Evolutionary conservation across 2,888 invertebrate genomes (phyloP).

Genomic region (Chelonus formosanus): DNA sequence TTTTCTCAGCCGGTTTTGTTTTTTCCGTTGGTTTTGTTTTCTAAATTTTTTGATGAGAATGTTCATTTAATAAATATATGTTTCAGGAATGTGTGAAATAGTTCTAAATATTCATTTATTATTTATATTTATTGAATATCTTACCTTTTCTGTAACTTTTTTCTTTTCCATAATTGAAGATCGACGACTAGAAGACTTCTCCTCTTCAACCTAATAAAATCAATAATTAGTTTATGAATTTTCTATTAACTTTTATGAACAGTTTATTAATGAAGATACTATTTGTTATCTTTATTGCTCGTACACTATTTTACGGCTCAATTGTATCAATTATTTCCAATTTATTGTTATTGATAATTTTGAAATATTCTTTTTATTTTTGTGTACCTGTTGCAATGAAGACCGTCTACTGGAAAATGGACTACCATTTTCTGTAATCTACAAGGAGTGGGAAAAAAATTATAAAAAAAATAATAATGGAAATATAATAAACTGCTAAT

Average conservation of each 20-base stretch:
- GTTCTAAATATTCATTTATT: background rate
- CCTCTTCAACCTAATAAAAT: constrained; percentile 60
- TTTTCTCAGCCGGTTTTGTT: constrained; percentile 42
- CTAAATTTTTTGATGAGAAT: constrained; percentile 42
- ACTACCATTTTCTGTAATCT: constrained; percentile 53
- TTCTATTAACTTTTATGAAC: background rate
- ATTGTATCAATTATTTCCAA: background rate
- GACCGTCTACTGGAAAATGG: constrained; percentile 53
- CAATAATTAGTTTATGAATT: background rate
- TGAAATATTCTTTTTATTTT: constrained; percentile 24
- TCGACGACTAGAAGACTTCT: constrained; percentile 66
- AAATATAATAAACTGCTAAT: constrained; percentile 3
- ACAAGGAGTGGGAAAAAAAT: constrained; percentile 38
- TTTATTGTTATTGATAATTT: constrained; percentile 7
- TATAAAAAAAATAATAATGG: constrained; percentile 21
- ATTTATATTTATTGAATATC: constrained; percentile 28
- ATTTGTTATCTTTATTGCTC: background rate
- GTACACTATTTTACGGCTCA: constrained; percentile 6
- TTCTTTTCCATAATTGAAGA: constrained; percentile 65
- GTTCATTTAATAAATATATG: background rate
- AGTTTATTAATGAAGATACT: too few relatives aligned
- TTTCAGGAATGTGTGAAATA: background rate
- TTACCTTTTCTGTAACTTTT: constrained; percentile 53
- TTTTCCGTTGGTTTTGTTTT: constrained; percentile 45
- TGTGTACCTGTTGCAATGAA: constrained; percentile 56